Evolutionary conservation across 2,797 vertebrate species (phyloP).

Genomic region (Chelmon rostratus): DNA sequence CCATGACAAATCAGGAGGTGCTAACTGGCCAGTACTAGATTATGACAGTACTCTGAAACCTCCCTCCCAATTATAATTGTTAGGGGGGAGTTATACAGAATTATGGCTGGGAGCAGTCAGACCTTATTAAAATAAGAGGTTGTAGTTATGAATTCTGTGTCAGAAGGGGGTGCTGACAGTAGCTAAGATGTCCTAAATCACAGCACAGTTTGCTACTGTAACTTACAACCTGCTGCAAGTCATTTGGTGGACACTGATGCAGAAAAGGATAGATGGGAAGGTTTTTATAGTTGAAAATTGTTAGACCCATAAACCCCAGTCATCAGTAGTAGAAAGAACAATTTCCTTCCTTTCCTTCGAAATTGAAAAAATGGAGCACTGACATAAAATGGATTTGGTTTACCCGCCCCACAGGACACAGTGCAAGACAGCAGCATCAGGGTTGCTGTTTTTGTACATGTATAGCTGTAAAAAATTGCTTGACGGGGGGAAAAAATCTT

Average conservation of each 20-base stretch:
- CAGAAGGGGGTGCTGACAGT: constrained; percentile 48
- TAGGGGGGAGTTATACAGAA: constrained; percentile 25
- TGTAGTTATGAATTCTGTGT: constrained; percentile 61
- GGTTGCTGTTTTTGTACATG: too few species aligned
- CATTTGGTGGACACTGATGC: constrained; percentile 26
- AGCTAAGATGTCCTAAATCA: constrained; percentile 67
- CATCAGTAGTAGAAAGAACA: background rate
- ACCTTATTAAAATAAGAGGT: constrained; percentile 67
- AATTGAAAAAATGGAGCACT: background rate
- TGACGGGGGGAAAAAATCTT: too few species aligned
- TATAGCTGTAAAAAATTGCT: too few species aligned
- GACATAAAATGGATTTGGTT: constrained; percentile 26
- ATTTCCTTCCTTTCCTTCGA: background rate
- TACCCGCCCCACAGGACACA: background rate
- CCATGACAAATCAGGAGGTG: constrained; percentile 43
- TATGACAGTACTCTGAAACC: constrained; percentile 48
- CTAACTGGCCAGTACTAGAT: constrained; percentile 60
- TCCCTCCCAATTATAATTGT: constrained; percentile 14
- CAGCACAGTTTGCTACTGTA: constrained; percentile 19
- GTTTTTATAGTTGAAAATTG: constrained; percentile 34
- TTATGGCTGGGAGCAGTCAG: constrained; percentile 58
- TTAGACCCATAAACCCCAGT: constrained; percentile 30
- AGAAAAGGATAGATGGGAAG: constrained; percentile 19
- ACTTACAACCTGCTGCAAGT: constrained; percentile 44
- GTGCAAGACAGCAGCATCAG: background rate